Percentiles rank a stretch among this genome's conserved stretches.
phyloP scores from a whole-genome alignment of 2,888 invertebrate species.

The Hirtodrosophila alboralis region DNA sequence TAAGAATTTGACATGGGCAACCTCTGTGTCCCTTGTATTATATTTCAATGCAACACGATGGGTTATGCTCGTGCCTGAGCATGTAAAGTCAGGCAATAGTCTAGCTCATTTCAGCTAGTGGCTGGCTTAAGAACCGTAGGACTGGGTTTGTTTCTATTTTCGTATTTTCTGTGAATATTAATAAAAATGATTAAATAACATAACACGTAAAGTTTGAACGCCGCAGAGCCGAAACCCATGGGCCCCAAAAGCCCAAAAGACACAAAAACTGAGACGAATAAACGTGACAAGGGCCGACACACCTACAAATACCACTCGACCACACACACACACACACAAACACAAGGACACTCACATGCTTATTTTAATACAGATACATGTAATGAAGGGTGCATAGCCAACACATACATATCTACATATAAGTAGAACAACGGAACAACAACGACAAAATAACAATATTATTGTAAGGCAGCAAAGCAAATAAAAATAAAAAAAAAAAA shows the following conservation, averaged over 20 bases:
- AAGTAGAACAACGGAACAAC: conserved; percentile 6
- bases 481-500: too few relatives aligned
- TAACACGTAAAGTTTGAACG: conserved; percentile 50
- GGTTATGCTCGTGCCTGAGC: too few relatives aligned
- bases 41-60: too few relatives aligned
- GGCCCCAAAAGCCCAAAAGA: conserved; percentile 15
- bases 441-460: conserved; percentile 51
- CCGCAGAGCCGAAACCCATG: conserved; percentile 17
- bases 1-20: too few relatives aligned
- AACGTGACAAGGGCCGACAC: conserved; percentile 50
- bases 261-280: conserved; percentile 35
- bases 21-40: too few relatives aligned
- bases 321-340: conserved; percentile 19
- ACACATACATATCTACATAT: too few relatives aligned
- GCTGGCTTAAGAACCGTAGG: too few relatives aligned
- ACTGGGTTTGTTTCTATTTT: too few relatives aligned
- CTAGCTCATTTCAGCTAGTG: too few relatives aligned
- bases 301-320: conserved; percentile 31
- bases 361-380: conserved; percentile 35
- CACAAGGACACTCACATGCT: conserved; percentile 16
- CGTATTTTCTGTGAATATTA: conserved; percentile 66
- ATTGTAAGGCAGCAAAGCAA: conserved; percentile 41
- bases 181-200: conserved; percentile 69
- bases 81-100: too few relatives aligned
- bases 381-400: conserved; percentile 35